A percentile compares a stretch with the other conserved stretches of the same genome.
Conservation (phyloP, 53 echinoderm and acorn worm genomes). For the Echinometra lucunter region DNA sequence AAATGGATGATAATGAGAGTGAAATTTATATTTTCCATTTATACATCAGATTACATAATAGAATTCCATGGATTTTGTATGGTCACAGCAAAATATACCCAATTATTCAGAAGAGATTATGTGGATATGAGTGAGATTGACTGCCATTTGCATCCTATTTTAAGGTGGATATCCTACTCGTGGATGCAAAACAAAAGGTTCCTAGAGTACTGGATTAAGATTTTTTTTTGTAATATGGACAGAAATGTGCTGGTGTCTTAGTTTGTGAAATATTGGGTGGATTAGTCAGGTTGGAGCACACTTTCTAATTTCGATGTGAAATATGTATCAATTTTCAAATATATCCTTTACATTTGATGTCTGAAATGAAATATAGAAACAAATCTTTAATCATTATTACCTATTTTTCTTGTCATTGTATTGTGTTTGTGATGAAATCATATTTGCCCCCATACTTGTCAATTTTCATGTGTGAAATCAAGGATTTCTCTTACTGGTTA, state of each 20-base stretch:
- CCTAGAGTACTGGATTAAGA: too few species aligned
- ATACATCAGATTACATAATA: too few species aligned
- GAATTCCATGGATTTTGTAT: neutral
- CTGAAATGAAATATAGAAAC: neutral
- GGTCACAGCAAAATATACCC: neutral
- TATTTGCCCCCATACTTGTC: neutral
- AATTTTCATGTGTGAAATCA: neutral
- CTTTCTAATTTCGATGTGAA: too few species aligned
- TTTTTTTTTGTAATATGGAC: too few species aligned
- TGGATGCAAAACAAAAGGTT: neutral
- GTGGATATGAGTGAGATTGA: slow-evolving; percentile 6
- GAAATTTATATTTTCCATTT: too few species aligned
- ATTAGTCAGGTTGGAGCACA: too few species aligned
- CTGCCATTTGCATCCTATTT: too few species aligned
- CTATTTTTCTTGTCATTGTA: neutral
- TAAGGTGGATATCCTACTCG: neutral
- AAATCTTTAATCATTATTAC: too few species aligned
- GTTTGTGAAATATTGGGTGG: too few species aligned
- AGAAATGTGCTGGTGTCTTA: too few species aligned
- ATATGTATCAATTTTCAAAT: neutral
- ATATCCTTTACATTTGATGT: neutral
- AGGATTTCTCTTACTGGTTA: neutral
- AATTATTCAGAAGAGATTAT: neutral
- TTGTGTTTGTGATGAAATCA: neutral
- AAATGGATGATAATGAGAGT: too few species aligned